Percentiles rank a stretch among this genome's conserved stretches.
These are phyloP conservation scores for Euzetes globulus DNA, from an alignment of 2,888 invertebrate species.

Conservation along the genomic window DNA sequence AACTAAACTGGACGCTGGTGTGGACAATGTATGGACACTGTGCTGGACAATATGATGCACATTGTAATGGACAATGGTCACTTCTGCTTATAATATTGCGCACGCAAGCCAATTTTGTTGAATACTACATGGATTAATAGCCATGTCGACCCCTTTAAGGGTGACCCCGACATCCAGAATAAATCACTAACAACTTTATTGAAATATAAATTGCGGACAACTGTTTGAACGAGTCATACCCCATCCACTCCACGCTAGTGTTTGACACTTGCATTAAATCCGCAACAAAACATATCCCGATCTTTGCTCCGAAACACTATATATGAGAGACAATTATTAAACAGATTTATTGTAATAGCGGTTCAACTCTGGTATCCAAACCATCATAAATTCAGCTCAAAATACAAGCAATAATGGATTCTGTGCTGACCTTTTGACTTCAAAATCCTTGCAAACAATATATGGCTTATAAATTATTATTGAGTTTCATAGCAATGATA, in stretches of 20 bases:
- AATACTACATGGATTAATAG: constrained; percentile 11
- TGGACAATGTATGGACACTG: not conserved
- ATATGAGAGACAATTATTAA: not conserved
- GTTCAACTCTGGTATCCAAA: not conserved
- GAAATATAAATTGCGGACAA: constrained; percentile 22
- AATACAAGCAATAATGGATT: not conserved
- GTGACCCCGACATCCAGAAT: constrained; percentile 11
- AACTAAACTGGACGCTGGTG: not conserved
- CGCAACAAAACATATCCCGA: not conserved
- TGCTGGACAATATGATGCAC: too few relatives aligned
- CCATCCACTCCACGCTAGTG: not conserved
- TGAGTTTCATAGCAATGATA: not conserved
- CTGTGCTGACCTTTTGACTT: not conserved
- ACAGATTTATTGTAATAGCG: not conserved
- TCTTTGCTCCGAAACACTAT: not conserved
- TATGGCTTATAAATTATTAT: not conserved
- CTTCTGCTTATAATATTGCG: not conserved
- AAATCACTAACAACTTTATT: constrained; percentile 22
- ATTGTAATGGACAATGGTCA: constrained; percentile 9
- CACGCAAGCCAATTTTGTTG: constrained; percentile 1
- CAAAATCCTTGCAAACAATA: not conserved
- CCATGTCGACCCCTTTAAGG: constrained; percentile 18
- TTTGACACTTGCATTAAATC: constrained; percentile 9
- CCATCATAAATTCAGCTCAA: not conserved
- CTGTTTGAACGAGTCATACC: not conserved